Percentiles rank a stretch among this genome's conserved stretches.
Conservation (phyloP, 1,140 invertebrate species). For the Paralvinella palmiformis region DNA sequence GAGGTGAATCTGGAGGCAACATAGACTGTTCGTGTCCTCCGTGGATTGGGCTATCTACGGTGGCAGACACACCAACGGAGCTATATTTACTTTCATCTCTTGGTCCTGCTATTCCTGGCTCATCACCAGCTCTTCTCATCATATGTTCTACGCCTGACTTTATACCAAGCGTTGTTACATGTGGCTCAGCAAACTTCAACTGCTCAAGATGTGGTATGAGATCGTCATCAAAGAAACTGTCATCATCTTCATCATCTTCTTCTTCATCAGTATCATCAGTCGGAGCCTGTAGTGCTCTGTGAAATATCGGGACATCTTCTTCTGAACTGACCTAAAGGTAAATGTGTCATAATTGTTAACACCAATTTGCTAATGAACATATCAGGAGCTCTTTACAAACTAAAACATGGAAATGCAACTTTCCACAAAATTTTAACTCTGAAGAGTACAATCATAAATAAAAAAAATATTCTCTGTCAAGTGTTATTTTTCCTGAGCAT, state of each 20-base stretch:
- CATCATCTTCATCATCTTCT: background rate
- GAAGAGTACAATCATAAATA: background rate
- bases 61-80: too few species aligned
- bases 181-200: too few species aligned
- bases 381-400: background rate
- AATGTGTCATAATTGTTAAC: background rate
- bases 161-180: too few species aligned
- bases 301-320: constrained; percentile 37
- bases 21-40: too few species aligned
- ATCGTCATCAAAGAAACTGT: too few species aligned
- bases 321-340: constrained; percentile 4
- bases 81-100: too few species aligned
- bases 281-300: constrained; percentile 25
- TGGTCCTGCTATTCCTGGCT: too few species aligned
- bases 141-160: too few species aligned
- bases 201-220: too few species aligned
- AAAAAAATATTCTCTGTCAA: background rate
- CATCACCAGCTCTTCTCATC: too few species aligned
- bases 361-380: background rate
- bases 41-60: too few species aligned
- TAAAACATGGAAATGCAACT: background rate
- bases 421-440: background rate
- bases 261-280: background rate
- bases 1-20: too few species aligned
- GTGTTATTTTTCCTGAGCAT: background rate